Evolutionary conservation across 2,888 invertebrate species (phyloP), one percentile per base, ranked within the genome.

Genomic region (Tupiocoris notatus): DNA sequence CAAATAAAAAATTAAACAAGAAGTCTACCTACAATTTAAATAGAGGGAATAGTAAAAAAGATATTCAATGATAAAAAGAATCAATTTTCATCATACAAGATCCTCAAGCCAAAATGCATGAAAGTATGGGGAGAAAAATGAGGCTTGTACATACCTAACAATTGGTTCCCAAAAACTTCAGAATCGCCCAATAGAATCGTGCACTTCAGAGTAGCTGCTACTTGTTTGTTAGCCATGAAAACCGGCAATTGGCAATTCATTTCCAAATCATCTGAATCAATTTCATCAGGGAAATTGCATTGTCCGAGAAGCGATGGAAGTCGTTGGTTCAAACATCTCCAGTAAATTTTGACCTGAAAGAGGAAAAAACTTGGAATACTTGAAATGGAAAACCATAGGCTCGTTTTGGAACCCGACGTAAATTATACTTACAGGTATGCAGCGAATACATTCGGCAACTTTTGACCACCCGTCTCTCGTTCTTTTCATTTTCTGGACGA

Each of bases 121-220:
- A n/a, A n/a, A n/a, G n/a, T n/a, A n/a, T n/a, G n/a, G n/a, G n/a
- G n/a, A n/a, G n/a, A n/a, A n/a, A n/a, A n/a, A n/a, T n/a, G n/a
- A n/a, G n/a, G n/a, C n/a, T n/a, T n/a, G n/a, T n/a, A n/a, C n/a
- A 21, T 75, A 75, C 75, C 75, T 3, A 75, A 24, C 24, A 75
- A 20, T n/a, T 75, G 64, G 24, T 65, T 75, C 18, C 75, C 75
- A 24, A 65, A 75, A 24, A 64, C 23, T 6, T 24, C 58, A 1
- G 65, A 56, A 3, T 22, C 58, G 7, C 75, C 75, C 3, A 75
- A 22, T 57, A 64, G 64, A 9, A 75, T 18, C 21, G 39, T 65
- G 65, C 64, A 75, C 3, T 22, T 56, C n/a, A 75, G 24, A 18
- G 39, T 3, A 18, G 75, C 75, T 9, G 65, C 75, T 6, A 39